phyloP scores from a whole-genome alignment of 2,888 invertebrate species.

The Lasioglossum oenotherae region DNA sequence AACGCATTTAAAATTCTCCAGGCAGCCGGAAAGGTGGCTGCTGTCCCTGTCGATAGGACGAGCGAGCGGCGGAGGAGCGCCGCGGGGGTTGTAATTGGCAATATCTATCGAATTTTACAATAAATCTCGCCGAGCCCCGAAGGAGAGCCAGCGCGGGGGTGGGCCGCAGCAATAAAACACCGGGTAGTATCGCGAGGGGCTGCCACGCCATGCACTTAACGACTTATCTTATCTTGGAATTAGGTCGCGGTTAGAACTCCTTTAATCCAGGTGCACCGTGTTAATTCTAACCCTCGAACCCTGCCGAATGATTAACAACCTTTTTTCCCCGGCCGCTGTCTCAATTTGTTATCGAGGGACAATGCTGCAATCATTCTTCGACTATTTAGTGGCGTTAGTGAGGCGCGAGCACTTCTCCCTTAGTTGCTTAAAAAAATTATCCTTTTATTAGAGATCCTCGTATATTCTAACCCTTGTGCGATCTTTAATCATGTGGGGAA shows the following conservation, averaged over 20 bases:
- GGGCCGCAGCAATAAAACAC: slow-evolving; percentile 78
- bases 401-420: not conserved
- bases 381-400: not conserved
- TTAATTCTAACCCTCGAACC: slow-evolving; percentile 39
- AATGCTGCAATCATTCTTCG: not conserved
- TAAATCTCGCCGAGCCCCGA: slow-evolving; percentile 78
- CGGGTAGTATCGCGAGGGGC: slow-evolving; percentile 77
- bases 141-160: slow-evolving; percentile 62
- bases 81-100: slow-evolving; percentile 80
- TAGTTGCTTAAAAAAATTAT: not conserved
- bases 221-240: slow-evolving; percentile 83
- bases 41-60: slow-evolving; percentile 59
- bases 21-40: slow-evolving; percentile 66
- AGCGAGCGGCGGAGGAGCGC: slow-evolving; percentile 53
- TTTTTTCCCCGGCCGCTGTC: not conserved
- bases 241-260: slow-evolving; percentile 75
- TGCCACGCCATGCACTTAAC: slow-evolving; percentile 79
- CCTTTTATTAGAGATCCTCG: too few relatives aligned
- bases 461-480: too few relatives aligned
- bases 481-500: too few relatives aligned
- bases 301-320: not conserved
- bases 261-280: slow-evolving; percentile 56
- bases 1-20: slow-evolving; percentile 75
- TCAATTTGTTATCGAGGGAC: not conserved
- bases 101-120: slow-evolving; percentile 82